These are phyloP conservation scores for Tragelaphus oryx DNA, from an alignment of 2,797 vertebrate species.

Conservation along the genomic window DNA sequence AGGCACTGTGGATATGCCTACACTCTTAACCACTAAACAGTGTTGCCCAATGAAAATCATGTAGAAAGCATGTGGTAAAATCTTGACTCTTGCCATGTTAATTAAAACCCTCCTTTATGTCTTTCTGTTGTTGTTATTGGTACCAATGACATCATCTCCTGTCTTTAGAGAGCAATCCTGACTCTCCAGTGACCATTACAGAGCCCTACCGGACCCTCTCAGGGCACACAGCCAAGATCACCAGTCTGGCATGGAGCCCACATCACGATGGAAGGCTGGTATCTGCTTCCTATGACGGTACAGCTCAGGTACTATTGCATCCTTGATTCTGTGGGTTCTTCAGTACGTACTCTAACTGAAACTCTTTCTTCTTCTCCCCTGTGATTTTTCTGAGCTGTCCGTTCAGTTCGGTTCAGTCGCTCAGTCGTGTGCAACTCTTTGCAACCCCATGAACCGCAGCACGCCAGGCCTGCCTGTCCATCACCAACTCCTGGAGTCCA, in stretches of 20 bases:
- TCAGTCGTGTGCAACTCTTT: no score
- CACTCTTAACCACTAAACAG: neutral
- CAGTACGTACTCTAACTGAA: neutral
- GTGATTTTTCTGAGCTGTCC: neutral
- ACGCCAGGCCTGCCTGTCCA: no score
- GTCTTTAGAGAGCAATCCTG: constrained; percentile 84
- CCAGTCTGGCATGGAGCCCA: constrained; percentile 93
- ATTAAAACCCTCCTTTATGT: neutral
- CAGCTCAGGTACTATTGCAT: constrained; percentile 88
- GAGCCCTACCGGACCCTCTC: constrained; percentile 90
- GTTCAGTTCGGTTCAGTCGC: no score
- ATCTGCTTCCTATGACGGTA: constrained; percentile 93
- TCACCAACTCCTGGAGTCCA: no score
- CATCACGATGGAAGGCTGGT: constrained; percentile 91
- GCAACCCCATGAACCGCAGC: no score
- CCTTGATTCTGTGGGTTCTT: neutral
- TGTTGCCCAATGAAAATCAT: constrained; percentile 79
- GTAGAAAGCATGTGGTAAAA: constrained; percentile 89
- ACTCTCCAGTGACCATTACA: constrained; percentile 84
- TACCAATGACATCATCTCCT: neutral
- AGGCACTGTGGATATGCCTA: neutral
- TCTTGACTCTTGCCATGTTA: constrained; percentile 83
- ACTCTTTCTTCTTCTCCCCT: neutral
- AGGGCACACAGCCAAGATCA: constrained; percentile 95
- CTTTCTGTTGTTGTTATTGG: neutral